phyloP scores from a whole-genome alignment of 2,797 vertebrate species.

The Phoebastria nigripes region DNA sequence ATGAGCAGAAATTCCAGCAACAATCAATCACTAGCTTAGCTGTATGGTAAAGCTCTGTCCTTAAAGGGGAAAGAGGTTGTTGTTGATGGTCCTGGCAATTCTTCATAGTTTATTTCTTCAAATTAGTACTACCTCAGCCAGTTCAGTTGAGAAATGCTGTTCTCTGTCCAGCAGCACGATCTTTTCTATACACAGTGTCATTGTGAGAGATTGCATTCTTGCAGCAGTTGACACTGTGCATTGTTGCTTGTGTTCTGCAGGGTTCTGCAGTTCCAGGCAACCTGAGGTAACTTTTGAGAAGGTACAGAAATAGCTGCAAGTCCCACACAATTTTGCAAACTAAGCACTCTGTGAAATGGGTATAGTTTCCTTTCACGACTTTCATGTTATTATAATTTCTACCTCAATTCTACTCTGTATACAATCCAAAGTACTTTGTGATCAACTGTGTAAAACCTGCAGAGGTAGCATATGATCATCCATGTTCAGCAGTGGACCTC shows the following conservation, averaged over 20 bases:
- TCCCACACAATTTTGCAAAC: neutral
- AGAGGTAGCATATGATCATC: rapidly evolving
- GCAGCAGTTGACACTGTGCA: neutral
- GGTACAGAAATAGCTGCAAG: neutral
- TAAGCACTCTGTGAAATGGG: neutral
- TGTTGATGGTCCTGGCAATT: neutral
- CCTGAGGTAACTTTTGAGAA: neutral
- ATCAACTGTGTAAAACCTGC: neutral
- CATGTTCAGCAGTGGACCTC: neutral
- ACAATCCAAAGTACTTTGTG: neutral
- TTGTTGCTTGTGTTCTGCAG: neutral
- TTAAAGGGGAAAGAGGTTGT: neutral
- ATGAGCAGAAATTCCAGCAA: neutral
- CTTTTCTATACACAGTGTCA: neutral
- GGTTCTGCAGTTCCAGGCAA: neutral
- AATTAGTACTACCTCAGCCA: neutral
- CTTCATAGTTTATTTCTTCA: neutral
- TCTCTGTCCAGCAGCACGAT: neutral
- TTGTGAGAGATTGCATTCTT: neutral
- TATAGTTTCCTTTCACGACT: neutral
- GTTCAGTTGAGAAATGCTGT: neutral
- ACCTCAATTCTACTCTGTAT: neutral
- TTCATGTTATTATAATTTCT: neutral
- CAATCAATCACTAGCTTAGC: neutral
- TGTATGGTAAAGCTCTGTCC: neutral